Evolutionary conservation across 2,888 invertebrate species (phyloP), one percentile per base, ranked within the genome.

Genomic region (Hirtodrosophila alboralis): DNA sequence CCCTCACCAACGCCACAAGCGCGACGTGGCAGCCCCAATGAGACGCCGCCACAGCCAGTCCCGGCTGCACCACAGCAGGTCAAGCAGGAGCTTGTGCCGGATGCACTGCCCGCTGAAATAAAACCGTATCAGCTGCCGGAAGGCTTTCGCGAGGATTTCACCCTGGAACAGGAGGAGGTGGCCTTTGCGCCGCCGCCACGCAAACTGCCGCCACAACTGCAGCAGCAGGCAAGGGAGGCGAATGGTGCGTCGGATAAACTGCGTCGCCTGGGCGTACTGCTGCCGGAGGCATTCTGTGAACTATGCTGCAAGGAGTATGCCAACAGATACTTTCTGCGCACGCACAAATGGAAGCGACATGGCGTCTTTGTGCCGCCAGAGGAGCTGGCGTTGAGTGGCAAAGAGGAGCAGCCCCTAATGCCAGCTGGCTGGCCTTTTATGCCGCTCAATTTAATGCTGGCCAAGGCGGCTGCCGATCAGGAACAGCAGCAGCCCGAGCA

Each of bases 341-440:
- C 96, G 40, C 98, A 98, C 91, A 96, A 97, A 87, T 94, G 96
- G 91, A 96, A 97, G 89, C 93, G 96, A n/a, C 98, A 98, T 90
- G 97, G 97, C 0, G 94, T 97, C 27, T 93, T 92, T 65, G 91
- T 93, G 49, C 92, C 93, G 1, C 91, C 93, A 75, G 92, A 93
- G 88, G 93, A 95, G 75, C 84, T 53, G 6, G 54, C 38, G 38
- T 43, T 38, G 13, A 6, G 16, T 3, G 40, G 64, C 53, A 84
- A 83, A 5, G 80, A 80, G 1, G 72, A 77, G 10, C 59, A 59
- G 41, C 69, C 76, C 0, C 76, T 78, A 23, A 77, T 88, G 52
- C 52, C 77, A 2, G 54, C 83, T 49, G 62, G 62, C 13, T 89
- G 89, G 88, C 88, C 88, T 0, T 88, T 89, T 21, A 76, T 95